Conservation (phyloP, 1,140 invertebrate species). For the Zaprionus inermis region DNA sequence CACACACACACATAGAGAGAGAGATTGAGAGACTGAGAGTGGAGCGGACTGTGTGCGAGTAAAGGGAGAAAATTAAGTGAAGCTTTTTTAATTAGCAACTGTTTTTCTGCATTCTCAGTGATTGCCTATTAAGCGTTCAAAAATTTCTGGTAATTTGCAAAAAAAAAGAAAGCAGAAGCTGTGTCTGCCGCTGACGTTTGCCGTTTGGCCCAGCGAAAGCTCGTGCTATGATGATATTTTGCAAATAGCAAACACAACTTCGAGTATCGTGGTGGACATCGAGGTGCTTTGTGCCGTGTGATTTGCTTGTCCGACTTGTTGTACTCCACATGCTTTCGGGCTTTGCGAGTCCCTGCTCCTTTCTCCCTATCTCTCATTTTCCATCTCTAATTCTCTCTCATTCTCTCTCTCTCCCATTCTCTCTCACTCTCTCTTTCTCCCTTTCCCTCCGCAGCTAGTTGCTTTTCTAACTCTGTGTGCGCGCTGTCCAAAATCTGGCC, state of each 20-base stretch:
- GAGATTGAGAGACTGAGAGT: slow-evolving; percentile 1
- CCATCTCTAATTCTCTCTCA: too few relatives aligned
- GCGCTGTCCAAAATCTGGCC: slow-evolving; percentile 58
- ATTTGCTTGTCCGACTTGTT: slow-evolving; percentile 73
- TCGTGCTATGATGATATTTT: slow-evolving; percentile 59
- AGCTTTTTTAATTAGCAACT: slow-evolving; percentile 69
- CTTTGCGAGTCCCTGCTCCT: too few relatives aligned
- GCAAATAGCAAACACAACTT: slow-evolving; percentile 63
- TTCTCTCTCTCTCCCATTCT: too few relatives aligned
- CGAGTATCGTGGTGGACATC: slow-evolving; percentile 43
- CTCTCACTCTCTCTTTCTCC: too few relatives aligned
- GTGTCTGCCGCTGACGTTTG: background rate
- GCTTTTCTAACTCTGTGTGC: slow-evolving; percentile 45
- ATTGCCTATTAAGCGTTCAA: slow-evolving; percentile 26
- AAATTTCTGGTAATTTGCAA: slow-evolving; percentile 57
- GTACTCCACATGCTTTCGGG: slow-evolving; percentile 41
- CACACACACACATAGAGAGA: slow-evolving; percentile 14
- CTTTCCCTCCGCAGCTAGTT: slow-evolving; percentile 9
- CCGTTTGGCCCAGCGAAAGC: slow-evolving; percentile 17
- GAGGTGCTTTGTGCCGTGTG: slow-evolving; percentile 54
- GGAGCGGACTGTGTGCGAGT: background rate
- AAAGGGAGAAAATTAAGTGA: slow-evolving; percentile 47
- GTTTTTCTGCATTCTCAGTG: slow-evolving; percentile 7
- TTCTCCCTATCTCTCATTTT: too few relatives aligned
- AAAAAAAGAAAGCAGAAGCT: slow-evolving; percentile 15